A percentile compares a stretch with the other conserved stretches of the same genome.
phyloP scores from a whole-genome alignment of 2,888 invertebrate species.

The Zelleria hepariella region DNA sequence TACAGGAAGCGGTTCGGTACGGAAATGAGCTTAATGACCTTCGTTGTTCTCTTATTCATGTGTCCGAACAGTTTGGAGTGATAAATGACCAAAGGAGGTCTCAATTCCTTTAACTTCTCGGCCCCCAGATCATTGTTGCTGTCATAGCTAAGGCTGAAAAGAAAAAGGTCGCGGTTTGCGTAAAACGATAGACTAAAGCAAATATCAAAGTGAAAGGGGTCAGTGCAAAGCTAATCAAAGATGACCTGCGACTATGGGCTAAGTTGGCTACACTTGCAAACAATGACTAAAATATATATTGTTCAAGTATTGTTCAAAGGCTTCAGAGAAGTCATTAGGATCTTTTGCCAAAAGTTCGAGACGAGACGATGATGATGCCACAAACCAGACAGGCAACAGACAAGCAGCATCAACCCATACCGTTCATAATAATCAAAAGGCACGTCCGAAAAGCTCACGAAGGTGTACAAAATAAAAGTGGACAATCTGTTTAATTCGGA shows the following conservation, averaged over 20 bases:
- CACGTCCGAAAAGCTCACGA: conserved; percentile 38
- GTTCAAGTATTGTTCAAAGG: neutral
- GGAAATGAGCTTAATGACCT: conserved; percentile 67
- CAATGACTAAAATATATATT: neutral
- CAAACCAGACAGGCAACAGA: conserved; percentile 37
- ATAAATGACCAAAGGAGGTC: neutral
- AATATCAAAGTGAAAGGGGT: too few relatives aligned
- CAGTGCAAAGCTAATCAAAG: too few relatives aligned
- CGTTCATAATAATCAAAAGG: conserved; percentile 38
- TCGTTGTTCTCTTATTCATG: conserved; percentile 11
- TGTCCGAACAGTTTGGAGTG: neutral
- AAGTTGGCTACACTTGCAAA: too few relatives aligned
- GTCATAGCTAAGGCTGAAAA: too few relatives aligned
- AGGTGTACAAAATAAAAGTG: conserved; percentile 47
- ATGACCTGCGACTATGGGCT: too few relatives aligned
- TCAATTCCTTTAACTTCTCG: neutral
- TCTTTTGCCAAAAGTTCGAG: neutral
- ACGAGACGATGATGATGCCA: neutral
- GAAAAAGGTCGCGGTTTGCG: too few relatives aligned
- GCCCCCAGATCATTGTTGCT: too few relatives aligned
- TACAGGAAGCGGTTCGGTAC: conserved; percentile 11
- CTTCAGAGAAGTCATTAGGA: neutral
- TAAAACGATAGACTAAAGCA: too few relatives aligned
- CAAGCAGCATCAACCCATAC: conserved; percentile 36
- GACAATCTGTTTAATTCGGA: conserved; percentile 42